A percentile compares a stretch with the other conserved stretches of the same genome.
Conservation (phyloP, 2,113 vertebrate genomes). For the Nycticorax nycticorax region DNA sequence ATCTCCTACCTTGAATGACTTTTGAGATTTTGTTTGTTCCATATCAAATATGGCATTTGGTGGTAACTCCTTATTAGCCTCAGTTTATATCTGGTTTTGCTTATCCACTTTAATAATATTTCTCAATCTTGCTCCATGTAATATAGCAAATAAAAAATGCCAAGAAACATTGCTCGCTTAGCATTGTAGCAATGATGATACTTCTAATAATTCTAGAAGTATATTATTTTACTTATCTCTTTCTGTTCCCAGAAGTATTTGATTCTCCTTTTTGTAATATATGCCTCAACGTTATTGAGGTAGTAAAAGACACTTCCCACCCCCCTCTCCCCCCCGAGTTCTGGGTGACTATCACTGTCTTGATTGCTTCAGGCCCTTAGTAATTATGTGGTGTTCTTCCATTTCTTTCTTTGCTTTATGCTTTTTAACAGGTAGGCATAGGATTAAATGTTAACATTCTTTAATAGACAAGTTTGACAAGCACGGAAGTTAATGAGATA, state of each 20-base stretch:
- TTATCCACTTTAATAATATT: not conserved
- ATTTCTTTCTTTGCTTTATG: not conserved
- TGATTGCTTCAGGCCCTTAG: not conserved
- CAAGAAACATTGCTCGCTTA: not conserved
- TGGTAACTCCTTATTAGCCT: not conserved
- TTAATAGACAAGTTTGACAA: constrained; percentile 2
- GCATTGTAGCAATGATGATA: not conserved
- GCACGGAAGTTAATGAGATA: not conserved
- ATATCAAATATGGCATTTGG: not conserved
- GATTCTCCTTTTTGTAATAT: not conserved
- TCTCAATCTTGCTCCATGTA: not conserved
- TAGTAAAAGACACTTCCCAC: not conserved
- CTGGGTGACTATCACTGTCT: not conserved
- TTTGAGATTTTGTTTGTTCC: not conserved
- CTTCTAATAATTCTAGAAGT: not conserved
- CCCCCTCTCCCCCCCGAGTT: not conserved
- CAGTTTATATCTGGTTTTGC: not conserved
- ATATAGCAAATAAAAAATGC: not conserved
- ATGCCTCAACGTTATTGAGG: not conserved
- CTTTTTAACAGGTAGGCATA: not conserved
- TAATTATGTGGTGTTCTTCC: not conserved
- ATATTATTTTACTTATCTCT: not conserved
- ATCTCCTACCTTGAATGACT: not conserved
- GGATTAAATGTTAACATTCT: not conserved
- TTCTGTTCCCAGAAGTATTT: not conserved